phyloP scores from a whole-genome alignment of 2,113 vertebrate species.

The Embiotoca jacksoni region DNA sequence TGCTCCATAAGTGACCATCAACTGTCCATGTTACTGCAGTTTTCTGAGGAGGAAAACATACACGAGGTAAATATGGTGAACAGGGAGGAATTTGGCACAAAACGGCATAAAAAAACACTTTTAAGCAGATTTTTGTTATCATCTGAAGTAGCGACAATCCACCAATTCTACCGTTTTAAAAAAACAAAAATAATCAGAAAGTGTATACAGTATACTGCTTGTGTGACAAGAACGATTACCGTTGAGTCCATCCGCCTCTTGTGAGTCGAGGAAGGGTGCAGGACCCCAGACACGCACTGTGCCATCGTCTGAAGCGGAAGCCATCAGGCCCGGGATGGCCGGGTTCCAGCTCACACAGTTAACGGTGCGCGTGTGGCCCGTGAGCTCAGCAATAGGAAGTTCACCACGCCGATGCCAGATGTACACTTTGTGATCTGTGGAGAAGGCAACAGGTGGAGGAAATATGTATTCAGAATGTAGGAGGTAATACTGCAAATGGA shows the following conservation, averaged over 20 bases:
- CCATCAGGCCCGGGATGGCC: conserved; percentile 95
- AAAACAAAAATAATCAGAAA: too few relatives aligned
- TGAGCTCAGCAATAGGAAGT: conserved; percentile 97
- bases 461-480: not conserved
- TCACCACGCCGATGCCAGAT: conserved; percentile 99
- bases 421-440: conserved; percentile 97
- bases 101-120: too few relatives aligned
- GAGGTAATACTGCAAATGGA: not conserved
- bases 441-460: not conserved
- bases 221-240: conserved; percentile 64
- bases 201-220: too few relatives aligned
- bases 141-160: too few relatives aligned
- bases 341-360: conserved; percentile 99
- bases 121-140: too few relatives aligned
- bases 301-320: conserved; percentile 98
- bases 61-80: not conserved
- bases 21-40: conserved; percentile 99
- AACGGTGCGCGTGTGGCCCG: conserved; percentile 97
- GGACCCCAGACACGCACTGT: conserved; percentile 99
- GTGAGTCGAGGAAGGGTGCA: conserved; percentile 93
- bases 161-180: too few relatives aligned
- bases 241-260: conserved; percentile 92
- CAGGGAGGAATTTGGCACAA: too few relatives aligned
- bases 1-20: conserved; percentile 93
- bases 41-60: conserved; percentile 85